Conservation (phyloP, 2,113 vertebrate genomes). For the Campylomormyrus numenius region DNA sequence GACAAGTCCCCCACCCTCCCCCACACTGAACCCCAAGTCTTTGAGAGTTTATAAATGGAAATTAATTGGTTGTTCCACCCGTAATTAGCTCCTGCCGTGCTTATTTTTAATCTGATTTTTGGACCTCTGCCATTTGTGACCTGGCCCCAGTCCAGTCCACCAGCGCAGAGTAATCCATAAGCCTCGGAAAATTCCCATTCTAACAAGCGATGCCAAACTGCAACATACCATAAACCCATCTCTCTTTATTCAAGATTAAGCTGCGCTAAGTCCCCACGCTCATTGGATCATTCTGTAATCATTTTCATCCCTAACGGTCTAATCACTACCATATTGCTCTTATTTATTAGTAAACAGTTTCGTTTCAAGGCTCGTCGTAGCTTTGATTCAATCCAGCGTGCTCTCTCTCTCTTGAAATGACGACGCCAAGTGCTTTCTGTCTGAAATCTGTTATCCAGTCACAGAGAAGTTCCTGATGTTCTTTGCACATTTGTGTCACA, state of each 20-base stretch:
- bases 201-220: constrained; percentile 29
- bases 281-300: constrained; percentile 56
- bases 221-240: constrained; percentile 41
- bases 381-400: not conserved
- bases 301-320: constrained; percentile 56
- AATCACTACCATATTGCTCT: constrained; percentile 62
- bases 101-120: constrained; percentile 68
- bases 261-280: constrained; percentile 51
- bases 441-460: not conserved
- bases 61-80: constrained; percentile 59
- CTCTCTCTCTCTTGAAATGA: constrained; percentile 6
- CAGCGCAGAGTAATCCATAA: constrained; percentile 46
- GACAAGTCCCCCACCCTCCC: constrained; percentile 23
- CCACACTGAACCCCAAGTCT: constrained; percentile 34
- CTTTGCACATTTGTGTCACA: not conserved
- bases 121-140: constrained; percentile 50
- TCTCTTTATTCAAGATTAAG: constrained; percentile 68
- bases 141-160: constrained; percentile 57
- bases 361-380: constrained; percentile 48
- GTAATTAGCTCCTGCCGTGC: constrained; percentile 64
- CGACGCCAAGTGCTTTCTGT: too few relatives aligned
- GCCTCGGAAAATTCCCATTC: constrained; percentile 36
- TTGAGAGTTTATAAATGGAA: constrained; percentile 63
- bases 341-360: constrained; percentile 62
- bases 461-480: not conserved